Conservation (phyloP, 1,140 invertebrate genomes). For the Euwallacea similis region DNA sequence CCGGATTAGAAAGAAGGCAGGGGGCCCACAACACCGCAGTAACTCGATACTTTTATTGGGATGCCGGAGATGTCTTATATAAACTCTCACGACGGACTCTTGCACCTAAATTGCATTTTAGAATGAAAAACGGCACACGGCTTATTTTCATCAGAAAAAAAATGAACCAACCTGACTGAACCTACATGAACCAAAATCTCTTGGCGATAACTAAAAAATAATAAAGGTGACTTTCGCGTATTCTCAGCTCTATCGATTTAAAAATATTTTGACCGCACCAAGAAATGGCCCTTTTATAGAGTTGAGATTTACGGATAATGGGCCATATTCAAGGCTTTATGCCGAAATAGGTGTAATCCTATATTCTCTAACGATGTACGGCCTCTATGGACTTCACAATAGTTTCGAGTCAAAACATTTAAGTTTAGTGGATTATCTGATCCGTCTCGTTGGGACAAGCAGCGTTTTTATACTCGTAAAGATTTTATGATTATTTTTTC, state of each 20-base stretch:
- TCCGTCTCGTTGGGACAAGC: not conserved
- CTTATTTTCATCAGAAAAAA: too few relatives aligned
- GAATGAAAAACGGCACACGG: too few relatives aligned
- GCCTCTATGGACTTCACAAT: constrained; percentile 38
- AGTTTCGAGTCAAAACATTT: constrained; percentile 46
- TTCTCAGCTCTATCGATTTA: constrained; percentile 44
- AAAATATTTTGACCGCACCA: constrained; percentile 50
- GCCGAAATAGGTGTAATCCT: constrained; percentile 48
- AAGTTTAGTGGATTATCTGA: constrained; percentile 40
- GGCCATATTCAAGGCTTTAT: constrained; percentile 48
- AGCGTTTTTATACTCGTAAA: too few relatives aligned
- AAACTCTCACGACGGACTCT: constrained; percentile 25
- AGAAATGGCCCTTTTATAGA: constrained; percentile 42
- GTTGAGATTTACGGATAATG: constrained; percentile 47
- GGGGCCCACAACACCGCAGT: constrained; percentile 12
- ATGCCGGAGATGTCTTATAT: constrained; percentile 2
- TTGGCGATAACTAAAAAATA: not conserved
- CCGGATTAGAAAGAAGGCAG: constrained; percentile 16
- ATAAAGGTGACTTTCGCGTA: not conserved
- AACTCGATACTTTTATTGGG: constrained; percentile 37
- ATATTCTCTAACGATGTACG: constrained; percentile 45
- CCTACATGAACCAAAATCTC: not conserved
- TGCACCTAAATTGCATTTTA: too few relatives aligned
- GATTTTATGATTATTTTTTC: not conserved
- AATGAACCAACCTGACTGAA: not conserved